These are phyloP conservation scores for Todiramphus saurophagus DNA, from an alignment of 2,113 vertebrate species.

Conservation along the genomic window DNA sequence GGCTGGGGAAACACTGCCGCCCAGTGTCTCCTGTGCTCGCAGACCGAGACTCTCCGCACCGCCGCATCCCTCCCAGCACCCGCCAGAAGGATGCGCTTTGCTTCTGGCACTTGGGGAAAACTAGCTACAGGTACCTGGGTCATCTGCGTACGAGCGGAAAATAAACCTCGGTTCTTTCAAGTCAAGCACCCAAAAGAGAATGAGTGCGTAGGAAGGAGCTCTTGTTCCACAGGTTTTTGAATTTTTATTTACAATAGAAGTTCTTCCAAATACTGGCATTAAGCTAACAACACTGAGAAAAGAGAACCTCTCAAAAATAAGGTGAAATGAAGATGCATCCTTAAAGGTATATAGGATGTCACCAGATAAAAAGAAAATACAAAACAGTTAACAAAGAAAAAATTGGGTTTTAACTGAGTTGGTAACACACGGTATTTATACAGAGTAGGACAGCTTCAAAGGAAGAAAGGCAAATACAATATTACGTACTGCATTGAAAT, in stretches of 20 bases:
- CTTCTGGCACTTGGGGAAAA: neutral
- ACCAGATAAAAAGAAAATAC: conserved; percentile 26
- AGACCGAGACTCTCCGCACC: fast-evolving
- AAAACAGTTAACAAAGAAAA: neutral
- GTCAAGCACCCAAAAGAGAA: neutral
- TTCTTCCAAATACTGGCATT: neutral
- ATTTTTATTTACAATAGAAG: neutral
- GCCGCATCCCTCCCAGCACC: fast-evolving
- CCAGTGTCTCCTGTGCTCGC: fast-evolving
- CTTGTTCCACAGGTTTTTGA: neutral
- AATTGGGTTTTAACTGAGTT: neutral
- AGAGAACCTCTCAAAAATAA: neutral
- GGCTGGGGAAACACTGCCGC: neutral
- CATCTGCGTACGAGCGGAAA: neutral
- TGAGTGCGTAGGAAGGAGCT: neutral
- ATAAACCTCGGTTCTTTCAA: conserved; percentile 1
- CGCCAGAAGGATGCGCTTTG: neutral
- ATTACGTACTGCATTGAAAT: neutral
- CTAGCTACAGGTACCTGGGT: neutral
- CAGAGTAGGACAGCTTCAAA: neutral
- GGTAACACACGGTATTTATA: neutral
- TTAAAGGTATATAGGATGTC: neutral
- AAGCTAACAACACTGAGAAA: conserved; percentile 4
- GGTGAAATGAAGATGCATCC: neutral
- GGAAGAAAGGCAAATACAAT: neutral